These are phyloP conservation scores for Leptopilina drosophilae DNA, from an alignment of 2,888 invertebrate genomes.

Conservation along the genomic window DNA sequence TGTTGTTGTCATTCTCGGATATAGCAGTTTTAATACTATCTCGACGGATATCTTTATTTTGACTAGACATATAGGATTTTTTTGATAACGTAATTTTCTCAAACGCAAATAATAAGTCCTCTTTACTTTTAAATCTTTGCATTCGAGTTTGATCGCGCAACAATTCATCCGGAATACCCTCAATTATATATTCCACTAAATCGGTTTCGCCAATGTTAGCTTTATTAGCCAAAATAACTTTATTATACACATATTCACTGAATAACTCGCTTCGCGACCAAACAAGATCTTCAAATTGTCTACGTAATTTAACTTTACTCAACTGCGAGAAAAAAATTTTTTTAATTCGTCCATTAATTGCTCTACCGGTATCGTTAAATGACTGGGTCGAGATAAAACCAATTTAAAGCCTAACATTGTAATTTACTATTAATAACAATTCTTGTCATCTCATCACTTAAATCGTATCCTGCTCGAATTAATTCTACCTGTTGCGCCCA, in stretches of 20 bases:
- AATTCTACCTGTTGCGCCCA: constrained; percentile 43
- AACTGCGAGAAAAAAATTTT: neutral
- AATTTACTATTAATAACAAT: constrained; percentile 44
- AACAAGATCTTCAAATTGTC: constrained; percentile 39
- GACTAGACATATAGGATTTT: neutral
- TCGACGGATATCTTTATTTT: too few relatives aligned
- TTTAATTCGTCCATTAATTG: neutral
- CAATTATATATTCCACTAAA: too few relatives aligned
- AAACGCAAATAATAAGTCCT: neutral
- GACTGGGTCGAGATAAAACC: constrained; percentile 43
- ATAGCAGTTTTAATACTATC: too few relatives aligned
- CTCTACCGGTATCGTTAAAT: constrained; percentile 27
- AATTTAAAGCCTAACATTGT: constrained; percentile 17
- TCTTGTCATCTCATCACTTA: constrained; percentile 36
- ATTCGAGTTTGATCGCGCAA: neutral
- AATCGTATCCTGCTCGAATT: constrained; percentile 34
- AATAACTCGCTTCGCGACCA: too few relatives aligned
- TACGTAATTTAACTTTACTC: constrained; percentile 43
- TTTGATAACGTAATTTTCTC: neutral
- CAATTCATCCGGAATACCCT: neutral
- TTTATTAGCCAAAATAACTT: constrained; percentile 47
- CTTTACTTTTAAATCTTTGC: neutral
- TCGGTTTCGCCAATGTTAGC: constrained; percentile 37
- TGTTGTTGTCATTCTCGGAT: neutral
- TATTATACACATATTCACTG: neutral